A percentile compares a stretch with the other conserved stretches of the same genome.
These are phyloP conservation scores for Chirona hameri DNA, from an alignment of 2,888 invertebrate genomes.

Conservation along the genomic window DNA sequence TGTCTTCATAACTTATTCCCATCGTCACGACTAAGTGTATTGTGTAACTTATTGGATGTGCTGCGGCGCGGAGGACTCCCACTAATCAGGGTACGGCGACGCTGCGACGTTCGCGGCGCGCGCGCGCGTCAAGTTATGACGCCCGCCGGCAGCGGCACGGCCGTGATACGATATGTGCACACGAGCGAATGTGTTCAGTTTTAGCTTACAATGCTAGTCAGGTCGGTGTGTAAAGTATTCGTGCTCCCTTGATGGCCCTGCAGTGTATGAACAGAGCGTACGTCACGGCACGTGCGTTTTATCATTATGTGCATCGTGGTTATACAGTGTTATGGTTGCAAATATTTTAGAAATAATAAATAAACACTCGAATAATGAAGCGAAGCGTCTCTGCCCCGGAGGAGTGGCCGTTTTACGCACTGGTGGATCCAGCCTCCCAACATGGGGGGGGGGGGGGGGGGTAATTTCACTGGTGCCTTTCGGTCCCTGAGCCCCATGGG, in stretches of 20 bases:
- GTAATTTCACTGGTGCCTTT: too few species aligned
- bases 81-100: slow-evolving; percentile 13
- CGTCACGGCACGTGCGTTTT: neutral
- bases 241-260: neutral
- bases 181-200: neutral
- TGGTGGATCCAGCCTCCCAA: too few species aligned
- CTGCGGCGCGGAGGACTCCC: neutral
- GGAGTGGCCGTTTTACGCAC: too few species aligned
- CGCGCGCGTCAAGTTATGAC: neutral
- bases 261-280: neutral
- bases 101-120: neutral
- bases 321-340: neutral
- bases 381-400: too few species aligned
- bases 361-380: neutral
- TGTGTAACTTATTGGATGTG: slow-evolving; percentile 1
- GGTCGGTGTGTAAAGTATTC: neutral
- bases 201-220: slow-evolving; percentile 28
- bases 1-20: slow-evolving; percentile 24
- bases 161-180: neutral
- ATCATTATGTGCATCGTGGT: neutral
- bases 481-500: too few species aligned
- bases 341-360: slow-evolving; percentile 28
- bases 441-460: too few species aligned
- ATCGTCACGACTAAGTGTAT: slow-evolving; percentile 2
- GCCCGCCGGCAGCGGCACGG: neutral